phyloP scores from a whole-genome alignment of 2,113 vertebrate species.

The Cheilinus undulatus region DNA sequence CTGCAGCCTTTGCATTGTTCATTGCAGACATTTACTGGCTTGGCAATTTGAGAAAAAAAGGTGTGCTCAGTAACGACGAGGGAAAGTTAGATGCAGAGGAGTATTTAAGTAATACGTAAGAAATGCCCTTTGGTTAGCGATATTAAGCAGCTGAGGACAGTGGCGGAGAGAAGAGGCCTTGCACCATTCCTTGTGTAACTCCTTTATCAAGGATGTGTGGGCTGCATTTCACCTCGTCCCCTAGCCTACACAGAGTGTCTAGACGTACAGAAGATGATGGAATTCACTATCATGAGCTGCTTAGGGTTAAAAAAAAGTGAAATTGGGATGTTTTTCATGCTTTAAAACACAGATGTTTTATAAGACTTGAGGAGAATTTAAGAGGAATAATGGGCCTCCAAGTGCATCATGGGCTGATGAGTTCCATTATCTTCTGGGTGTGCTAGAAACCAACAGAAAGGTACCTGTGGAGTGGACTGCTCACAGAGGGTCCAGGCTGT shows the following conservation, averaged over 20 bases:
- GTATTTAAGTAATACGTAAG: slow-evolving; percentile 38
- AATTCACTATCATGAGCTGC: slow-evolving; percentile 85
- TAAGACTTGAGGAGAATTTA: not conserved
- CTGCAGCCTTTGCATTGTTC: slow-evolving; percentile 80
- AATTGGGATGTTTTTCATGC: not conserved
- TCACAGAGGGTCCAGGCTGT: slow-evolving; percentile 98
- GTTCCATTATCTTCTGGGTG: slow-evolving; percentile 94
- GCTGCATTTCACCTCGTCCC: slow-evolving; percentile 68
- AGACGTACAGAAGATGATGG: slow-evolving; percentile 95
- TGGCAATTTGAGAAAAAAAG: slow-evolving; percentile 42
- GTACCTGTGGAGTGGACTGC: slow-evolving; percentile 98
- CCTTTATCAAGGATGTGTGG: slow-evolving; percentile 36
- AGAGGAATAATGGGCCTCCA: slow-evolving; percentile 29
- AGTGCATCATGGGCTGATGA: slow-evolving; percentile 75
- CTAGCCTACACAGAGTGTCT: slow-evolving; percentile 88
- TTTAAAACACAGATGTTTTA: slow-evolving; percentile 13
- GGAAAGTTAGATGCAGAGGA: slow-evolving; percentile 64
- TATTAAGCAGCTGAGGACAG: slow-evolving; percentile 68
- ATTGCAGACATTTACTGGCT: slow-evolving; percentile 84
- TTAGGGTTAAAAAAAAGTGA: not conserved
- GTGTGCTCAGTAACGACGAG: slow-evolving; percentile 43
- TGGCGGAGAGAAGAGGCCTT: slow-evolving; percentile 54
- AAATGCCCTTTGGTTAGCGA: slow-evolving; percentile 63
- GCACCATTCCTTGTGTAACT: slow-evolving; percentile 46
- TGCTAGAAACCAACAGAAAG: slow-evolving; percentile 98